Base-by-base conservation (phyloP, 2,888 invertebrate species). In the Aspidiotus rigidus region DNA sequence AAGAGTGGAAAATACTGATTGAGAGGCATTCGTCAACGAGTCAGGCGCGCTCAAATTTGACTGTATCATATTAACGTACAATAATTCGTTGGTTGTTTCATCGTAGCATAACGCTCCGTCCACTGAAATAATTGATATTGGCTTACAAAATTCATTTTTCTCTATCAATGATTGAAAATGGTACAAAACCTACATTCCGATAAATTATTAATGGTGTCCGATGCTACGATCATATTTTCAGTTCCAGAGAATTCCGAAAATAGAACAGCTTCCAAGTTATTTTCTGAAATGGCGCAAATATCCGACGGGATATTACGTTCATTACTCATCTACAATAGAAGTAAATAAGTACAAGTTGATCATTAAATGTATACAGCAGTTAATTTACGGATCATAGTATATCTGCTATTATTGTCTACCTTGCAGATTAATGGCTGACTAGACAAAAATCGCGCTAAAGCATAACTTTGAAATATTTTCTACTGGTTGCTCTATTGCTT, bases 11-110 rank as follows among this genome's bases (percentile, higher is more conserved):
- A 59, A 60, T 17, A 57, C 39, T 6, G 60, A 59, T 44, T 57
- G 55, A 59, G 59, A 28, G 2, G n/a, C 17, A 9, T 16, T 49
- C 11, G 44, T 9, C 1, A 64, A 53, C 2, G 64, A 55, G 39
- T 66, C 66, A 13, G 66, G 9, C 7, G n/a, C 28, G 17, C n/a
- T n/a, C 5, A 66, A 7, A 8, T 44, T 41, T 9, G 57, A 44
- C 13, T 55, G 59, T 28, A 66, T 59, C 66, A 66, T 66, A 41
- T 66, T 66, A n/a, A 66, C 66, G 28, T 59, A 66, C 2, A 66
- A 44, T 7, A 66, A 28, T 49, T 66, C 66, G 15, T 59, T 66
- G 28, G 57, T 66, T 1, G 57, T 49, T 59, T 66, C 66, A 56
- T 66, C 66, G 39, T 57, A 66, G 59, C 66, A 66, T 17, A 66